These are phyloP conservation scores for Sinocyclocheilus anophthalmus DNA, from an alignment of 2,113 vertebrate species.

Conservation along the genomic window DNA sequence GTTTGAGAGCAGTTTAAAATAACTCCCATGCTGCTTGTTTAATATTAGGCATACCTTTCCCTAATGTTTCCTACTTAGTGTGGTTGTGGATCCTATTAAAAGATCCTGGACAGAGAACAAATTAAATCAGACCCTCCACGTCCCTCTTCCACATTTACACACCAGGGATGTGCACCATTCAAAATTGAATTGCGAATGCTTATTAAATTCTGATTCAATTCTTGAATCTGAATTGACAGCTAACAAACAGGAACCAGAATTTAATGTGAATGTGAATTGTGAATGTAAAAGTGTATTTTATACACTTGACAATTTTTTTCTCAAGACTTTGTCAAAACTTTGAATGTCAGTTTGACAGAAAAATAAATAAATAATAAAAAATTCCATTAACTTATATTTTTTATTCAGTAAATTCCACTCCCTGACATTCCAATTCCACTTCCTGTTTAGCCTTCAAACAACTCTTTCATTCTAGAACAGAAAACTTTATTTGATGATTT, in stretches of 20 bases:
- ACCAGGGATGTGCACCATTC: background rate
- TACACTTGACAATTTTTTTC: no score
- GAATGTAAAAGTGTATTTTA: background rate
- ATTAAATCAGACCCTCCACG: background rate
- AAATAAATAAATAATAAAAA: background rate
- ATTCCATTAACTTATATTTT: background rate
- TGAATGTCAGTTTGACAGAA: background rate
- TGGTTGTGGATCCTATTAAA: background rate
- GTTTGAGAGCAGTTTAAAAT: conserved; percentile 2
- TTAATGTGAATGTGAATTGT: background rate
- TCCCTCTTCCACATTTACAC: background rate
- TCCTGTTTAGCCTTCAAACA: background rate
- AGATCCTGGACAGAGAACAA: background rate
- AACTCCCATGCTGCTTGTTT: conserved; percentile 33
- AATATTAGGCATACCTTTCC: conserved; percentile 12
- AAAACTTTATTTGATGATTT: background rate
- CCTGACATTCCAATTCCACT: background rate
- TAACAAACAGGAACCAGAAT: background rate
- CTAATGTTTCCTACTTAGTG: background rate
- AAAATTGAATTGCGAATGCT: background rate
- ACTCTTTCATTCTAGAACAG: background rate
- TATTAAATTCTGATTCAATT: background rate
- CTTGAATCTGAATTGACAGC: background rate
- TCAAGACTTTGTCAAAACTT: background rate
- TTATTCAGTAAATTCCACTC: background rate